Conservation (phyloP, 1,140 invertebrate genomes). For the Drosophila pseudoananassae region DNA sequence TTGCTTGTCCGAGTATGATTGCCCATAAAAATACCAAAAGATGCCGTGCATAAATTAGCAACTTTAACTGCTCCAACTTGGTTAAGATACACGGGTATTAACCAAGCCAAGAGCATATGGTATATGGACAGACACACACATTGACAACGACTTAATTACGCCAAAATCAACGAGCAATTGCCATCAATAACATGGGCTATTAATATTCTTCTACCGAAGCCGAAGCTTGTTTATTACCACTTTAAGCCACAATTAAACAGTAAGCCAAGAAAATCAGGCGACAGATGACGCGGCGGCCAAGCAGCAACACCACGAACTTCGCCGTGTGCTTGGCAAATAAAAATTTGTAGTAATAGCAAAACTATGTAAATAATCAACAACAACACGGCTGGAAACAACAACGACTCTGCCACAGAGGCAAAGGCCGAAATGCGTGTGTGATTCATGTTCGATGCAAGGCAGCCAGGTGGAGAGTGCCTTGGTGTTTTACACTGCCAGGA, state of each 20-base stretch:
- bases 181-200: constrained; percentile 83
- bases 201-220: constrained; percentile 73
- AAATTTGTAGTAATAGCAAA: constrained; percentile 83
- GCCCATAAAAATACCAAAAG: constrained; percentile 42
- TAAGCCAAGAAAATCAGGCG: constrained; percentile 33
- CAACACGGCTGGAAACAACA: constrained; percentile 29
- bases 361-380: constrained; percentile 82
- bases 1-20: constrained; percentile 39
- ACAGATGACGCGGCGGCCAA: constrained; percentile 61
- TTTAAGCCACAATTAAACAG: constrained; percentile 79
- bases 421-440: constrained; percentile 67
- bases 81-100: constrained; percentile 6
- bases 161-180: constrained; percentile 83
- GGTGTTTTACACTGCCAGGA: constrained; percentile 7
- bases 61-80: constrained; percentile 20
- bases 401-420: constrained; percentile 11
- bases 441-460: constrained; percentile 65
- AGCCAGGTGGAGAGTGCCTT: constrained; percentile 63
- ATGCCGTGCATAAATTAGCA: constrained; percentile 61
- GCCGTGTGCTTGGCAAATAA: constrained; percentile 67
- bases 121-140: constrained; percentile 24
- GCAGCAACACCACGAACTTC: constrained; percentile 17
- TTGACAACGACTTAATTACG: constrained; percentile 82
- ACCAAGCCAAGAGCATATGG: constrained; percentile 1
- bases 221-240: constrained; percentile 77